A percentile compares a stretch with the other conserved stretches of the same genome.
Conservation (phyloP, 2,888 invertebrate species). For the Lysandra bellargus region DNA sequence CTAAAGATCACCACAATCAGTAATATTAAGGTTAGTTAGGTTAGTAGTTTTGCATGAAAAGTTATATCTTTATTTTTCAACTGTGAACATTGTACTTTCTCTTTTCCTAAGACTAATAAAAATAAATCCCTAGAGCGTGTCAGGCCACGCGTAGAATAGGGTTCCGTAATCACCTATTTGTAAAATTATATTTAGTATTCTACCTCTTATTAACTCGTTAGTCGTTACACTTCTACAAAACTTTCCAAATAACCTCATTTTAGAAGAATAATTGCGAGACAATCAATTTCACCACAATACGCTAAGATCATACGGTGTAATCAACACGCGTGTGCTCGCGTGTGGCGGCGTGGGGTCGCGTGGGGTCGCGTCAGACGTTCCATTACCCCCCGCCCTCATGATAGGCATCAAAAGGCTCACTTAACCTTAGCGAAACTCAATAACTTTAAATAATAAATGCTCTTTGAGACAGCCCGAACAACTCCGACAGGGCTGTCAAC, state of each 20-base stretch:
- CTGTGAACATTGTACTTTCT: no score
- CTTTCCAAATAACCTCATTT: background rate
- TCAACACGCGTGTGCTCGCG: conserved; percentile 16
- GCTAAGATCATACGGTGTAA: background rate
- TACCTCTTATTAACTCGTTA: background rate
- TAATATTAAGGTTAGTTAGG: no score
- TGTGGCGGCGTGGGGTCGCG: background rate
- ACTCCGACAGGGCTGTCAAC: conserved; percentile 60
- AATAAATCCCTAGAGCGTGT: no score
- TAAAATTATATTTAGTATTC: no score
- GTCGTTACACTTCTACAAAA: background rate
- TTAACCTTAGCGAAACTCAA: conserved; percentile 78
- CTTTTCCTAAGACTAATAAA: no score
- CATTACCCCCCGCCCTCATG: conserved; percentile 48
- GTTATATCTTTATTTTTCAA: no score
- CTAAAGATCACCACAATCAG: background rate
- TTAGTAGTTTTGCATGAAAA: no score
- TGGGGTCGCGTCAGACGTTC: conserved; percentile 45
- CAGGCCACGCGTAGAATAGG: no score
- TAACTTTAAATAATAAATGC: conserved; percentile 78
- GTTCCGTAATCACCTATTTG: no score
- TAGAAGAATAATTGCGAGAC: background rate
- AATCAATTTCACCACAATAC: background rate
- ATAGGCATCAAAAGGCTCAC: conserved; percentile 71
- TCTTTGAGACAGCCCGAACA: conserved; percentile 68